Evolutionary conservation across 2,888 invertebrate species (phyloP).

Genomic region (Drosophila kuntzei): DNA sequence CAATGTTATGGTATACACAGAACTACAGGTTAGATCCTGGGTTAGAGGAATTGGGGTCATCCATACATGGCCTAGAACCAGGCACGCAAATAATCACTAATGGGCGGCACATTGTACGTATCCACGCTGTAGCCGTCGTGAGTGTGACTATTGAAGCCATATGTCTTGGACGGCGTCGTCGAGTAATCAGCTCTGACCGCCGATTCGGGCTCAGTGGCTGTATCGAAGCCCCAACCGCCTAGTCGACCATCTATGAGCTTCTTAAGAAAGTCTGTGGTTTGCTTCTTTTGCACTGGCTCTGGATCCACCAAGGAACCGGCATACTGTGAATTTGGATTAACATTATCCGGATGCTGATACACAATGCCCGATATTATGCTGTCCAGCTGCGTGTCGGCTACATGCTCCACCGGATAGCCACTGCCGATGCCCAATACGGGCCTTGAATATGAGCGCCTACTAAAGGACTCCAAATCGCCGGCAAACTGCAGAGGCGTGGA

Average conservation of each 20-base stretch:
- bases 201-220: constrained; percentile 55
- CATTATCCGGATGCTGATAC: constrained; percentile 78
- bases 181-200: constrained; percentile 54
- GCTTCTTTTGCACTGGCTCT: constrained; percentile 65
- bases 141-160: constrained; percentile 67
- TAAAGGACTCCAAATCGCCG: constrained; percentile 57
- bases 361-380: constrained; percentile 80
- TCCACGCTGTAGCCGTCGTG: constrained; percentile 67
- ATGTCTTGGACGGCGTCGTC: constrained; percentile 56
- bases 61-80: constrained; percentile 66
- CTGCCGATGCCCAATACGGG: constrained; percentile 32
- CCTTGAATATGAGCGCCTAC: constrained; percentile 28
- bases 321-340: constrained; percentile 64
- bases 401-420: constrained; percentile 66
- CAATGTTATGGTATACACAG: background rate
- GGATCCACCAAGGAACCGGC: constrained; percentile 77
- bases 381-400: constrained; percentile 76
- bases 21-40: background rate
- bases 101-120: constrained; percentile 65
- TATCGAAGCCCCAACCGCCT: constrained; percentile 70
- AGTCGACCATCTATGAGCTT: constrained; percentile 76
- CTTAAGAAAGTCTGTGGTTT: constrained; percentile 78
- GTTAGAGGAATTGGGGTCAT: too few relatives aligned
- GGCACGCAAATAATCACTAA: constrained; percentile 63
- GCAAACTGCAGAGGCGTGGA: constrained; percentile 70